phyloP scores from a whole-genome alignment of 2,113 vertebrate species.

The Amia ocellicauda region DNA sequence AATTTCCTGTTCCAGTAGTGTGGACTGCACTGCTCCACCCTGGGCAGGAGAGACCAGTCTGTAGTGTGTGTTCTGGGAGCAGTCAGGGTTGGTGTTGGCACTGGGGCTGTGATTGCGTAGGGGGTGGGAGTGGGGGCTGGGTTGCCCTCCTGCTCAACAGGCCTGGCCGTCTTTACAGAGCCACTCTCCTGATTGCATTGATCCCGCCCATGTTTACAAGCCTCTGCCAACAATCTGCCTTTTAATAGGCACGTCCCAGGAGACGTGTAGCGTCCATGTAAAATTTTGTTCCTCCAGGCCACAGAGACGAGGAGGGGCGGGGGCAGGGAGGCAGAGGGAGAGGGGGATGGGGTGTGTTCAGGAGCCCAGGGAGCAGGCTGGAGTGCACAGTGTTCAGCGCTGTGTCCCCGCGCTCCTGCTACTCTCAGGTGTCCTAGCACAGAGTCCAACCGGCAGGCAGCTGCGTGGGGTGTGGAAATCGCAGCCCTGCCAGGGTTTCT shows the following conservation, averaged over 20 bases:
- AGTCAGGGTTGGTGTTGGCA: no score
- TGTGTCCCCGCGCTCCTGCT: constrained; percentile 49
- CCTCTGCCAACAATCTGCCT: constrained; percentile 49
- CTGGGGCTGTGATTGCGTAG: no score
- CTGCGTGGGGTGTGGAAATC: constrained; percentile 38
- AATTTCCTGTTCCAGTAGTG: no score
- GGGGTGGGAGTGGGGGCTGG: constrained; percentile 28
- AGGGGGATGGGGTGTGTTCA: constrained; percentile 17
- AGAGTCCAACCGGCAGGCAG: constrained; percentile 24
- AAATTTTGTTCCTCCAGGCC: constrained; percentile 57
- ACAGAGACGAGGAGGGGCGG: constrained; percentile 44
- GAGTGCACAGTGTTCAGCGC: constrained; percentile 46
- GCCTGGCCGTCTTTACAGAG: constrained; percentile 35
- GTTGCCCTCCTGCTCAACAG: constrained; percentile 11
- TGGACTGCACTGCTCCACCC: no score
- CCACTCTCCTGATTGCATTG: constrained; percentile 61
- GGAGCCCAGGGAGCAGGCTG: constrained; percentile 48
- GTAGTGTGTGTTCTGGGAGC: no score
- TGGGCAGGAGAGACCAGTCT: no score
- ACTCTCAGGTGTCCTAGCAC: constrained; percentile 56
- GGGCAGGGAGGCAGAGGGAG: constrained; percentile 27
- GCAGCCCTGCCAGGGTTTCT: no score
- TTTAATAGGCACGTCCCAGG: constrained; percentile 65
- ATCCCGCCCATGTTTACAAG: constrained; percentile 64
- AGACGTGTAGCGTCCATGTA: constrained; percentile 61